Conservation (phyloP, 2,888 invertebrate genomes). For the Ectobius pallidus region DNA sequence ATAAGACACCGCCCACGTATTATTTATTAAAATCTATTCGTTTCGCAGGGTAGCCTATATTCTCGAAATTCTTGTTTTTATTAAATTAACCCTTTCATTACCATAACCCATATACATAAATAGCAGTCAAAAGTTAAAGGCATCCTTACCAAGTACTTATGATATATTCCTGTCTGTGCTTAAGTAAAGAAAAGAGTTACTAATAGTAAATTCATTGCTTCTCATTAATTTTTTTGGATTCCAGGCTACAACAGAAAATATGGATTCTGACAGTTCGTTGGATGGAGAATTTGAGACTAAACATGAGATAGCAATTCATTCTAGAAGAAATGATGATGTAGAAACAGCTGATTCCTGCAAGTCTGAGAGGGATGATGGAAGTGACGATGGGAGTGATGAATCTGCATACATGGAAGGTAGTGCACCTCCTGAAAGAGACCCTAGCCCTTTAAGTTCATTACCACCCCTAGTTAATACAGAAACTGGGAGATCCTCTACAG, state of each 20-base stretch:
- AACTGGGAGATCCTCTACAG: not conserved
- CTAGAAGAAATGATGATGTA: conserved; percentile 5
- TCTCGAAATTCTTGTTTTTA: too few relatives aligned
- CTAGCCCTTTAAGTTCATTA: not conserved
- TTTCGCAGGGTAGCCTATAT: not conserved
- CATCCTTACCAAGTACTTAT: too few relatives aligned
- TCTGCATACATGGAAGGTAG: conserved; percentile 25
- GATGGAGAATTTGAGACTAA: conserved; percentile 42
- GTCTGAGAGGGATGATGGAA: conserved; percentile 2
- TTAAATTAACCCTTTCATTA: too few relatives aligned
- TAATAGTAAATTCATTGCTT: too few relatives aligned
- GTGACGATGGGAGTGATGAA: conserved; percentile 20
- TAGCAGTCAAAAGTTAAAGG: too few relatives aligned
- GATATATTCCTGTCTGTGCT: too few relatives aligned
- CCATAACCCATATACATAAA: too few relatives aligned
- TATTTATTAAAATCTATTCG: conserved; percentile 1
- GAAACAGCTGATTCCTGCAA: not conserved
- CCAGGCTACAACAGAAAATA: conserved; percentile 30
- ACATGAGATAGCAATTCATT: conserved; percentile 21
- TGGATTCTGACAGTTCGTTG: conserved; percentile 43
- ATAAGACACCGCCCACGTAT: conserved; percentile 1
- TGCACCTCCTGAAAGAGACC: conserved; percentile 6
- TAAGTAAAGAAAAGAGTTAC: too few relatives aligned
- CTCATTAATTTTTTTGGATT: too few relatives aligned
- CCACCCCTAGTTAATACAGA: not conserved